These are phyloP conservation scores for Arvicola amphibius DNA, from an alignment of 2,797 vertebrate genomes.

Conservation along the genomic window DNA sequence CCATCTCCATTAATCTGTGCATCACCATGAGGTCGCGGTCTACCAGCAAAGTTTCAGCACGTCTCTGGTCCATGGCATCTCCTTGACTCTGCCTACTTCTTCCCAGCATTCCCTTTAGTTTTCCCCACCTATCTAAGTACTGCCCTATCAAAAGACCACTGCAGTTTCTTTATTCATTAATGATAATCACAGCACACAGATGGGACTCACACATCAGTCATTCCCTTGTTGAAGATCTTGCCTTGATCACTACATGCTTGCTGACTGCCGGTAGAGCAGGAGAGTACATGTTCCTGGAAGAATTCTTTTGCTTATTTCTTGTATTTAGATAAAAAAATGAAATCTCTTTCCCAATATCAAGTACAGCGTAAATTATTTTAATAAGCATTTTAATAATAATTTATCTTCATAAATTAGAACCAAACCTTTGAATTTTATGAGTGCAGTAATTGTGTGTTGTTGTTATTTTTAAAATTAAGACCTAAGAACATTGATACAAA, in stretches of 20 bases:
- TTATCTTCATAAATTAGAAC: background rate
- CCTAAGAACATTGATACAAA: background rate
- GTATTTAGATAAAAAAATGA: constrained; percentile 40
- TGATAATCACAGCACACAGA: no score
- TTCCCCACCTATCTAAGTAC: no score
- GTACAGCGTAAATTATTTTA: background rate
- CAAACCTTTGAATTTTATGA: constrained; percentile 33
- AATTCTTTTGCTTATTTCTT: background rate
- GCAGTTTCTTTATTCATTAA: no score
- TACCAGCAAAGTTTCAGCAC: no score
- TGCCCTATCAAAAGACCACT: no score
- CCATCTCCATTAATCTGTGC: no score
- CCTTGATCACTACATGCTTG: background rate
- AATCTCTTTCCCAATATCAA: background rate
- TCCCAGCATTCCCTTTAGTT: no score
- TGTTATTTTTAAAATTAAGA: background rate
- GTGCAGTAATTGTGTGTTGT: background rate
- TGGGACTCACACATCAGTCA: background rate
- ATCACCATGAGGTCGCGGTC: no score
- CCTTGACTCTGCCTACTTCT: no score
- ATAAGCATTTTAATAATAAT: background rate
- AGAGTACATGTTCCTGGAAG: background rate
- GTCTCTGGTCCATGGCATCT: rapidly evolving
- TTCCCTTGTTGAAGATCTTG: background rate
- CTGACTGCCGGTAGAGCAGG: background rate